Percentiles rank a stretch among this genome's conserved stretches.
Conservation (phyloP, 1,140 invertebrate species). For the Calycopis cecrops region DNA sequence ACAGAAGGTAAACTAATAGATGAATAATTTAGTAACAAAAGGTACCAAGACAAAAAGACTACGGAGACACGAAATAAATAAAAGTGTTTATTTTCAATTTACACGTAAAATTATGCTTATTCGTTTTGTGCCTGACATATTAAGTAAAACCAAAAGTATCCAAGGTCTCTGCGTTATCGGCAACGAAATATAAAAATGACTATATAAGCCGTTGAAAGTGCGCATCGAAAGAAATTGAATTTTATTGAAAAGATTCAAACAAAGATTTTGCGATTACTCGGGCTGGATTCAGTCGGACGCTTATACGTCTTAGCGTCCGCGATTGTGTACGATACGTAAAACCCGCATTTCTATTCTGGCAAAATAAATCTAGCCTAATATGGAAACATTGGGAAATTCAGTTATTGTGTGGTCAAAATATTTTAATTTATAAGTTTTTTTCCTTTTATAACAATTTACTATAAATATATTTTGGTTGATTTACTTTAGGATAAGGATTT, state of each 20-base stretch:
- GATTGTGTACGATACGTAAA: slow-evolving; percentile 53
- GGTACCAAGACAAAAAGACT: too few relatives aligned
- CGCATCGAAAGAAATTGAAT: slow-evolving; percentile 44
- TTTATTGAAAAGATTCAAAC: slow-evolving; percentile 49
- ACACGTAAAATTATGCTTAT: too few relatives aligned
- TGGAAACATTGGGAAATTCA: slow-evolving; percentile 22
- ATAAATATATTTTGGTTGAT: too few relatives aligned
- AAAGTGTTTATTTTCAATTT: too few relatives aligned
- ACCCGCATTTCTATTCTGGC: slow-evolving; percentile 36
- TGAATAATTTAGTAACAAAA: too few relatives aligned
- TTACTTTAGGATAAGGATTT: too few relatives aligned
- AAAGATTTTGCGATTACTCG: slow-evolving; percentile 43
- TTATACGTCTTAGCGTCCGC: slow-evolving; percentile 44
- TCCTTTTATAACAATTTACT: too few relatives aligned
- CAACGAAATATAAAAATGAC: not conserved
- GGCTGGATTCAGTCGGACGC: slow-evolving; percentile 38
- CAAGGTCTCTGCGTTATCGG: too few relatives aligned
- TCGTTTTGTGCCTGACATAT: too few relatives aligned
- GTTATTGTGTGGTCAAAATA: slow-evolving; percentile 11
- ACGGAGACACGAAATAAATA: too few relatives aligned
- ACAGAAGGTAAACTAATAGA: too few relatives aligned
- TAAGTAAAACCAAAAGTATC: too few relatives aligned
- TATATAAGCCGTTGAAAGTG: not conserved
- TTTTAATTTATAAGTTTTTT: not conserved
- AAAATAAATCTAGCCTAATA: slow-evolving; percentile 36